Evolutionary conservation across 53 echinoderm and acorn worm species (phyloP).

Genomic region (Paracentrotus lividus): DNA sequence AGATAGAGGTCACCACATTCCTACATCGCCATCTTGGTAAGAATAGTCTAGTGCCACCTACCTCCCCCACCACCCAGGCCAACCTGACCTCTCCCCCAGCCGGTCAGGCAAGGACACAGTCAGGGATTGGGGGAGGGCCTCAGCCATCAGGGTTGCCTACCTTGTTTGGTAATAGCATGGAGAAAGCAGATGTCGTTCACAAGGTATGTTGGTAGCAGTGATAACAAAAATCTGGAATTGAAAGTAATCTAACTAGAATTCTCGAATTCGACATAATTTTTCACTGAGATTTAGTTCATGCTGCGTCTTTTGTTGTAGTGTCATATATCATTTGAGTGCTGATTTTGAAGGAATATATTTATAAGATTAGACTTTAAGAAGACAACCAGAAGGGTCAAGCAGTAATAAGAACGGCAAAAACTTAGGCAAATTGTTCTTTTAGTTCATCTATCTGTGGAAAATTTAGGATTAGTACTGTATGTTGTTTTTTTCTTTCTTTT

Average conservation of each 20-base stretch:
- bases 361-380: too few relatives aligned
- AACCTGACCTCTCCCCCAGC: conserved; percentile 37
- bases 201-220: conserved; percentile 72
- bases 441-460: too few relatives aligned
- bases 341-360: too few relatives aligned
- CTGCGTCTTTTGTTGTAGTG: too few relatives aligned
- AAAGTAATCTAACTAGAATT: background rate
- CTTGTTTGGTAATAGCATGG: conserved; percentile 90
- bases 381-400: too few relatives aligned
- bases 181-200: conserved; percentile 92
- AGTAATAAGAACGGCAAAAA: too few relatives aligned
- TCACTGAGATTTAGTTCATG: too few relatives aligned
- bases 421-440: too few relatives aligned
- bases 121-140: conserved; percentile 56
- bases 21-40: conserved; percentile 80
- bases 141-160: conserved; percentile 75
- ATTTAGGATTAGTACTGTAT: too few relatives aligned
- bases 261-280: too few relatives aligned
- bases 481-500: too few relatives aligned
- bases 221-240: background rate
- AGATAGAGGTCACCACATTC: conserved; percentile 96
- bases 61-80: conserved; percentile 54
- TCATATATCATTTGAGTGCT: too few relatives aligned
- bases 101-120: conserved; percentile 39
- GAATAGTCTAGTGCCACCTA: conserved; percentile 60